Percentiles rank a stretch among this genome's conserved stretches.
phyloP scores from a whole-genome alignment of 2,888 invertebrate genomes.

The Cynaeus angustus region DNA sequence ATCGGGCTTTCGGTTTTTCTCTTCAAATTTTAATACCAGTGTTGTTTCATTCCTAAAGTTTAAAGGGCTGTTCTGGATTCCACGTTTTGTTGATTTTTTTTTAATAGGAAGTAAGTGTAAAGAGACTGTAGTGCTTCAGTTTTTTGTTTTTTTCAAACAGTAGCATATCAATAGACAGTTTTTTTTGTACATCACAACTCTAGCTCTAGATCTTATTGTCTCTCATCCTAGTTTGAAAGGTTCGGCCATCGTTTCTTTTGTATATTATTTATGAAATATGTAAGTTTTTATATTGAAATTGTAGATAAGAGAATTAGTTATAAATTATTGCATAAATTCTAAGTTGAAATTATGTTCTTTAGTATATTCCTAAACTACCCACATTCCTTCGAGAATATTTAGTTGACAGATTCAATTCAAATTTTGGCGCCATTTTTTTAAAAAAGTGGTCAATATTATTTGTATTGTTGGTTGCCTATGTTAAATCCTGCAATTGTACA shows the following conservation, averaged over 20 bases:
- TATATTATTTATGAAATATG: constrained; percentile 47
- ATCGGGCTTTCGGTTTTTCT: constrained; percentile 38
- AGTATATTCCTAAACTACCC: too few species aligned
- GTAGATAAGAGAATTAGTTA: constrained; percentile 50
- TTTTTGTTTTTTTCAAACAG: constrained; percentile 12
- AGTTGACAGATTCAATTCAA: too few species aligned
- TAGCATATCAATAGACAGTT: constrained; percentile 21
- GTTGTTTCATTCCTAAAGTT: constrained; percentile 46
- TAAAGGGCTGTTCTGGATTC: constrained; percentile 40
- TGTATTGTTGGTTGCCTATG: too few species aligned
- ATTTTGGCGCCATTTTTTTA: too few species aligned
- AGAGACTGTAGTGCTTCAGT: constrained; percentile 23
- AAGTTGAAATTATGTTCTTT: constrained; percentile 14
- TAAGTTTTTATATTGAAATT: constrained; percentile 55
- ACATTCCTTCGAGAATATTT: too few species aligned
- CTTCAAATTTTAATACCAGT: constrained; percentile 42
- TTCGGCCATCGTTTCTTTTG: constrained; percentile 39
- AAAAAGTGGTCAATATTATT: too few species aligned
- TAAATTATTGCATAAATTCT: constrained; percentile 46
- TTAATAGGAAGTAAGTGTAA: constrained; percentile 27
- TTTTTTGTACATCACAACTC: constrained; percentile 7
- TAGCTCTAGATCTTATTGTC: background rate
- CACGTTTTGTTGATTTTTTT: constrained; percentile 12
- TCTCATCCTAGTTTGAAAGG: background rate
- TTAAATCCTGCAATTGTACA: background rate